Conservation (phyloP, 2,888 invertebrate species). For the Xestia ashworthii region DNA sequence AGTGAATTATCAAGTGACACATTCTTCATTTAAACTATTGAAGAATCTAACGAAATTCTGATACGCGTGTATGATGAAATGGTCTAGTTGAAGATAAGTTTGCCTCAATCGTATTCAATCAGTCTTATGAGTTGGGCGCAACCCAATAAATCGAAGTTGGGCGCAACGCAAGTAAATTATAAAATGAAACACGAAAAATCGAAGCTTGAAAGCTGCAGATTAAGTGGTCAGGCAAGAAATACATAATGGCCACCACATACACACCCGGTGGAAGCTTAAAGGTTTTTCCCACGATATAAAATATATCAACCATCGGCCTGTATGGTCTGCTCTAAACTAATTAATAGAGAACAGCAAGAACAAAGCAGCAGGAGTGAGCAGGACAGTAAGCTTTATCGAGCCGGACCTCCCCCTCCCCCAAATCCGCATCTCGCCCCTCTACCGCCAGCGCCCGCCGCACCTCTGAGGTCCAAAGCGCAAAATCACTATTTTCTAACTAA, state of each 20-base stretch:
- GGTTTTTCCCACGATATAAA: constrained; percentile 9
- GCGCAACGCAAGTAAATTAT: too few species aligned
- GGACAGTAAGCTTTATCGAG: too few species aligned
- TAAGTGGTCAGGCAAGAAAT: background rate
- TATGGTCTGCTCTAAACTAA: too few species aligned
- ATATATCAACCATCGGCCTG: background rate
- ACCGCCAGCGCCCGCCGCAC: background rate
- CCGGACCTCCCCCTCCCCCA: too few species aligned
- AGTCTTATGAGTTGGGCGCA: background rate
- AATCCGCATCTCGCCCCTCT: background rate
- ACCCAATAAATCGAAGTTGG: background rate
- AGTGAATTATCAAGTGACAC: background rate
- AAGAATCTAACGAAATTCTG: background rate
- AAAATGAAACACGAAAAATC: too few species aligned
- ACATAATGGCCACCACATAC: constrained; percentile 32
- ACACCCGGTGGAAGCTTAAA: background rate
- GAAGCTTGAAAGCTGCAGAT: background rate
- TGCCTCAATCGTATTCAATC: too few species aligned
- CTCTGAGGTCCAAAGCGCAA: background rate
- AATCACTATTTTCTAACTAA: background rate
- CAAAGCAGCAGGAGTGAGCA: too few species aligned
- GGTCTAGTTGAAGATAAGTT: too few species aligned
- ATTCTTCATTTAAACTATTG: background rate
- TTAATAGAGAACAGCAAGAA: too few species aligned
- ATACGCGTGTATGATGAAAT: background rate